These are phyloP conservation scores for Cryptophagus acutangulus DNA, from an alignment of 2,888 invertebrate genomes.

Conservation along the genomic window DNA sequence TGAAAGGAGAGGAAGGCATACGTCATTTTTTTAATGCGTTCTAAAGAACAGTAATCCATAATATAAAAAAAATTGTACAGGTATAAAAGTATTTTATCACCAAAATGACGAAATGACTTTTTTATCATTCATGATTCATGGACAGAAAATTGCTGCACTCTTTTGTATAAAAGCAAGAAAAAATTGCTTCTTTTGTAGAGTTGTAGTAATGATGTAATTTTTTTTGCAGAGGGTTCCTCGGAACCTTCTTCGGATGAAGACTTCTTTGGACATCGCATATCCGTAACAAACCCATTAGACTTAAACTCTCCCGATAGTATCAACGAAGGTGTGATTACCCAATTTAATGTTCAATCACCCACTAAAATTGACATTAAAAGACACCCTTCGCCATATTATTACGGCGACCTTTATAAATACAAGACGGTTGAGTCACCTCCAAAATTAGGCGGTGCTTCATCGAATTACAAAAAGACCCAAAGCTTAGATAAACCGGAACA, in stretches of 20 bases:
- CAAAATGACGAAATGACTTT: too few relatives aligned
- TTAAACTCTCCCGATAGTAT: conserved; percentile 68
- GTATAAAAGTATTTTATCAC: too few relatives aligned
- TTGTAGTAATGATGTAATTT: too few relatives aligned
- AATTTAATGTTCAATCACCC: conserved; percentile 50
- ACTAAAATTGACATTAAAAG: conserved; percentile 56
- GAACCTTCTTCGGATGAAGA: conserved; percentile 47
- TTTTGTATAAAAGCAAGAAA: too few relatives aligned
- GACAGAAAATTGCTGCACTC: too few relatives aligned
- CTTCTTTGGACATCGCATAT: conserved; percentile 40
- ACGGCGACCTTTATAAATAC: conserved; percentile 68
- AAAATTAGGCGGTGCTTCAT: conserved; percentile 8
- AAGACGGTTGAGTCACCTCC: conserved; percentile 33
- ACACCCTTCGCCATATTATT: conserved; percentile 79
- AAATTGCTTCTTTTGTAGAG: too few relatives aligned
- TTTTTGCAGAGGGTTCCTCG: conserved; percentile 45
- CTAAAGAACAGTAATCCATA: neutral
- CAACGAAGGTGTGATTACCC: conserved; percentile 48
- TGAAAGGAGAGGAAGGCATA: conserved; percentile 3
- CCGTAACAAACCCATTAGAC: conserved; percentile 49
- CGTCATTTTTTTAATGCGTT: conserved; percentile 7
- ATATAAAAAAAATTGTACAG: too few relatives aligned
- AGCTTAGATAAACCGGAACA: conserved; percentile 41
- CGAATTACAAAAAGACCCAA: conserved; percentile 34
- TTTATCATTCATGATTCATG: too few relatives aligned